phyloP scores from a whole-genome alignment of 2,797 vertebrate genomes.

The Erpetoichthys calabaricus region DNA sequence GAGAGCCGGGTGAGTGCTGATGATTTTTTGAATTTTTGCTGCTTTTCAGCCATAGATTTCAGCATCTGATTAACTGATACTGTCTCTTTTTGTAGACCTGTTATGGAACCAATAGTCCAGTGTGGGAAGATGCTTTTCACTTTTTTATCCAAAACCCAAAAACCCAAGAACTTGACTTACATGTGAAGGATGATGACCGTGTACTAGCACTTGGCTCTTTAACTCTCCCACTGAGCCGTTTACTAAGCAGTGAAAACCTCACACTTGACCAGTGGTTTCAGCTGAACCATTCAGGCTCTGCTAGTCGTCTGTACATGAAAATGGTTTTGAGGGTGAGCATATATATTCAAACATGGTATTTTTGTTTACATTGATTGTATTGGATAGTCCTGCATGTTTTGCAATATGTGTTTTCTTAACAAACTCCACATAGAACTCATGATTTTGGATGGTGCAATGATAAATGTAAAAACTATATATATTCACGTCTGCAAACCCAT shows the following conservation, averaged over 20 bases:
- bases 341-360: no score
- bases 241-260: constrained; percentile 56
- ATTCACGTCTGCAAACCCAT: no score
- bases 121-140: constrained; percentile 82
- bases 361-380: no score
- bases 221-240: constrained; percentile 53
- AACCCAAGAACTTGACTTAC: constrained; percentile 70
- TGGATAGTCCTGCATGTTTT: no score
- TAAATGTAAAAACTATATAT: no score
- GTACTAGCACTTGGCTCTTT: constrained; percentile 58
- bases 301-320: constrained; percentile 72
- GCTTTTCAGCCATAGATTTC: not conserved
- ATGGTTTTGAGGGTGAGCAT: constrained; percentile 65
- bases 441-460: no score
- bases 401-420: no score
- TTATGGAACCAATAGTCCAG: constrained; percentile 55
- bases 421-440: no score
- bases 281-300: constrained; percentile 59
- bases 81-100: constrained; percentile 42
- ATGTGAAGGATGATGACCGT: constrained; percentile 83
- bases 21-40: not conserved
- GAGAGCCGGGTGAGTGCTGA: constrained; percentile 64
- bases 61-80: not conserved
- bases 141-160: constrained; percentile 81
- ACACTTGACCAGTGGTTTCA: constrained; percentile 82